These are phyloP conservation scores for Pimephales promelas DNA, from an alignment of 2,113 vertebrate genomes.

Conservation along the genomic window DNA sequence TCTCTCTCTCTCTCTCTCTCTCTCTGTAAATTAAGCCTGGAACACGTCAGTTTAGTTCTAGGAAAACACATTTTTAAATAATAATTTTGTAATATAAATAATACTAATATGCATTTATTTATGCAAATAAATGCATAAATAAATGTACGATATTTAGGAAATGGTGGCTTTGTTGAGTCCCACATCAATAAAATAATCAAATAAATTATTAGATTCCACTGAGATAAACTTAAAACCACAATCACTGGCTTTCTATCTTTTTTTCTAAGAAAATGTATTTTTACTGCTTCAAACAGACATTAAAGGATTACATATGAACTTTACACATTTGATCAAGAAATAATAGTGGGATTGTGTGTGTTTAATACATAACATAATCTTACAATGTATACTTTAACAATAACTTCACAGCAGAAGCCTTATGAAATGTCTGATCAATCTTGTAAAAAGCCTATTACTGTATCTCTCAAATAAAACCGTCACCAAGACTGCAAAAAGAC, in stretches of 20 bases:
- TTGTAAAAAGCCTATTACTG: not conserved
- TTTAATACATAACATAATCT: not conserved
- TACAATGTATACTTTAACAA: not conserved
- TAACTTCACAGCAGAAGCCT: not conserved
- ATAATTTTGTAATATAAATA: too few relatives aligned
- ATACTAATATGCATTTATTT: too few relatives aligned
- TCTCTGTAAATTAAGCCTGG: too few relatives aligned
- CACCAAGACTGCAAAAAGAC: slow-evolving; percentile 6
- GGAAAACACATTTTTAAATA: too few relatives aligned
- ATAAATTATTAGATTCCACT: not conserved
- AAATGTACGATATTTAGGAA: not conserved
- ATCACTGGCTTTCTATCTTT: not conserved
- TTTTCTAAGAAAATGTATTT: not conserved
- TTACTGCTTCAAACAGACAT: not conserved
- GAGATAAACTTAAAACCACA: not conserved
- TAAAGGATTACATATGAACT: not conserved
- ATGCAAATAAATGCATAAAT: too few relatives aligned
- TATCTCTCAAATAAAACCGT: not conserved
- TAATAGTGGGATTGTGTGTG: not conserved
- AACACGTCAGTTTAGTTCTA: too few relatives aligned
- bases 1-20: too few relatives aligned
- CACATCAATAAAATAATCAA: not conserved
- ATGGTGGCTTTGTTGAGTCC: not conserved
- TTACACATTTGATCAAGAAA: not conserved
- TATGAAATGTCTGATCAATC: not conserved